phyloP scores from a whole-genome alignment of 2,797 vertebrate genomes.

The Botia almorhae region DNA sequence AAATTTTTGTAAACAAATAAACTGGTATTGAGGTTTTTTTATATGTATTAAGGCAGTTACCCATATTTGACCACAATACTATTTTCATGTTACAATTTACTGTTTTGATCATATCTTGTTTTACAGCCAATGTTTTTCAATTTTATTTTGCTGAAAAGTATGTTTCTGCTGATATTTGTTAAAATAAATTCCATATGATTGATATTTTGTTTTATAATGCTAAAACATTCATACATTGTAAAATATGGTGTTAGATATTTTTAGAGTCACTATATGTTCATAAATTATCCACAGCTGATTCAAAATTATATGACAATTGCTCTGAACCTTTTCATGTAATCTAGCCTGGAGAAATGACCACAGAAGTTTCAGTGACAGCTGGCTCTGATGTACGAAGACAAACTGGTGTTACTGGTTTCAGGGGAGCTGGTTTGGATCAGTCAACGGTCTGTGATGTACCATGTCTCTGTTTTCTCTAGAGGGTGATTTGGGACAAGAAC shows the following conservation, averaged over 20 bases:
- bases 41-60: no score
- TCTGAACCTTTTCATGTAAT: conserved; percentile 3
- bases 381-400: conserved; percentile 64
- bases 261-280: background rate
- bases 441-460: conserved; percentile 66
- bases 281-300: background rate
- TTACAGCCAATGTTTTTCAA: no score
- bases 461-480: conserved; percentile 64
- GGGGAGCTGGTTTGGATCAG: conserved; percentile 66
- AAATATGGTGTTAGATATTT: background rate
- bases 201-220: background rate
- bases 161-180: no score
- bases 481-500: conserved; percentile 56
- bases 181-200: no score
- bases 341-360: background rate
- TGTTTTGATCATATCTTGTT: no score
- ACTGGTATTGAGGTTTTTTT: no score
- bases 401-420: conserved; percentile 61
- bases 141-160: no score
- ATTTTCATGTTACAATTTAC: no score
- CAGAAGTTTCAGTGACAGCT: conserved; percentile 50
- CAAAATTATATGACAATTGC: background rate
- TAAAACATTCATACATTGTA: background rate
- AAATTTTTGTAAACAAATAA: no score
- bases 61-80: no score